A percentile compares a stretch with the other conserved stretches of the same genome.
phyloP scores from a whole-genome alignment of 1,140 invertebrate genomes.

The Halictus rubicundus region DNA sequence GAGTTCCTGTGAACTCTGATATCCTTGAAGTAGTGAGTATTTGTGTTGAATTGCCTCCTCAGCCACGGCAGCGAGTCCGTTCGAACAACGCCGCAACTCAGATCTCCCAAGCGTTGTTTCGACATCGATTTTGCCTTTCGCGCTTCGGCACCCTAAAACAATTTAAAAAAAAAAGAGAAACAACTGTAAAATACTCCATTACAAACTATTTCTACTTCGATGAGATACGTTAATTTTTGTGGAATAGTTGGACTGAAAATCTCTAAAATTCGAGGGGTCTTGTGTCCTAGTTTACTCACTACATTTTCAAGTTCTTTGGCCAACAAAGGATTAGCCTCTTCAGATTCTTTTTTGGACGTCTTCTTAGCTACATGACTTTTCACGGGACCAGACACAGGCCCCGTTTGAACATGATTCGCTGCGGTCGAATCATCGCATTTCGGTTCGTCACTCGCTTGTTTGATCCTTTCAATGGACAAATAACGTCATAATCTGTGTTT shows the following conservation, averaged over 20 bases:
- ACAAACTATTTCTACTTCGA: no score
- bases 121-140: slow-evolving; percentile 65
- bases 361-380: slow-evolving; percentile 59
- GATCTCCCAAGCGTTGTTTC: slow-evolving; percentile 56
- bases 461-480: slow-evolving; percentile 64
- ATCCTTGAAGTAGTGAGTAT: slow-evolving; percentile 87
- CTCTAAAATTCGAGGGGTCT: no score
- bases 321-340: slow-evolving; percentile 68
- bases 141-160: slow-evolving; percentile 57
- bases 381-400: slow-evolving; percentile 42
- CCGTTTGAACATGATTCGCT: slow-evolving; percentile 16
- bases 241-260: no score
- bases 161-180: no score
- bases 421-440: slow-evolving; percentile 10
- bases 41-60: slow-evolving; percentile 83
- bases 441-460: slow-evolving; percentile 68
- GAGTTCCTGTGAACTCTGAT: slow-evolving; percentile 89
- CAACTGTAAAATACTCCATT: neutral
- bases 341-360: slow-evolving; percentile 68
- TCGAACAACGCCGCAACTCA: slow-evolving; percentile 63
- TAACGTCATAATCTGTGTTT: neutral
- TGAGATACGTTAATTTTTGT: no score
- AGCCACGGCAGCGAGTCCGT: slow-evolving; percentile 81
- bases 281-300: slow-evolving; percentile 53
- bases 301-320: slow-evolving; percentile 61